Base-by-base conservation (phyloP, 2,797 vertebrate species). In the Rhodeus uyekii region DNA sequence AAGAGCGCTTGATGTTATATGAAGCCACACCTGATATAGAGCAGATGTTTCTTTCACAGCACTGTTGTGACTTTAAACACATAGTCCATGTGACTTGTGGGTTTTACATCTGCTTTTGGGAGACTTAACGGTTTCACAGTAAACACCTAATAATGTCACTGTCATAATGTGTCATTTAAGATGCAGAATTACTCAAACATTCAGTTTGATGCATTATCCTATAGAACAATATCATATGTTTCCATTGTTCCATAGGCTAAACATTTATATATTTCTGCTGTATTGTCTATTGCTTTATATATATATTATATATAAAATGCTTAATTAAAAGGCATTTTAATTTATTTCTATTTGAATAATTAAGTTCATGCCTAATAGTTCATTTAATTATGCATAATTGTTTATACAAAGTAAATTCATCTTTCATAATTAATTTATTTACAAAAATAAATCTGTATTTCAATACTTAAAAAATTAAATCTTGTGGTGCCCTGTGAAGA, bases 41-140 rank as follows among this genome's bases (percentile, higher is more conserved):
- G 22, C 29, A 44, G 38, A 42, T 81, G 80, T 82, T 55, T 42
- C 9, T 53, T 9, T 81, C 63, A 24, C 6, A 36, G 67, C 24
- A 42, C 80, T 42, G 46, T 75, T 42, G 78, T 9, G 42, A 75
- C 71, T 50, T 42, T 60, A 72, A 80, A 80, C 55, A 80, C 50
- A 16, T 4, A n/a, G 68, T 63, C 44, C n/a, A 36, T 38, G 67
- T 38, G 32, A 42, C 29, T 10, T 38, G 68, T 39, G 69, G 42
- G 53, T 3, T 55, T 76, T 42, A 14, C 27, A 32, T 42, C 44
- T 50, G 19, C 19, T 65, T 69, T 58, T 8, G 44, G 12, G 18
- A 32, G 27, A 44, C 38, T 32, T 68, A 4, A 60, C 36, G 39
- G 32, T 48, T 50, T 73, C 58, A 36, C 9, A 46, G 38, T 29